Percentiles rank a stretch among this genome's conserved stretches.
Conservation (phyloP, 2,888 invertebrate species). For the Macrosoma leucophasiata region DNA sequence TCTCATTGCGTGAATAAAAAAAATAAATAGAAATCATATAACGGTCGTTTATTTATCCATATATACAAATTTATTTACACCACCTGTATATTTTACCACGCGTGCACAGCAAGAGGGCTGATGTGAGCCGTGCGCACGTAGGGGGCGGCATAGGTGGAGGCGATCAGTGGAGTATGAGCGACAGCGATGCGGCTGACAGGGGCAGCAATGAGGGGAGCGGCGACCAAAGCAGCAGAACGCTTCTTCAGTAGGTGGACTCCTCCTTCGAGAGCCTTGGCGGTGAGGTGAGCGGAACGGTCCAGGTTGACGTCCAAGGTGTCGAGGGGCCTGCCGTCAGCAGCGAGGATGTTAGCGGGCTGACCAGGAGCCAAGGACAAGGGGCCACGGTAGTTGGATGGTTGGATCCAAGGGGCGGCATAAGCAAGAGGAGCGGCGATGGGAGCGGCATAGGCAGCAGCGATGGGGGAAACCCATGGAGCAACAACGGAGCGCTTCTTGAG, state of each 20-base stretch:
- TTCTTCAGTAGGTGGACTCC: conserved; percentile 46
- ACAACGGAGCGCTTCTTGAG: conserved; percentile 44
- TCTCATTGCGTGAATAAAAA: too few species aligned
- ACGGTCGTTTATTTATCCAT: too few species aligned
- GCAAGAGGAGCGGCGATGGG: conserved; percentile 20
- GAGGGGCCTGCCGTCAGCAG: conserved; percentile 59
- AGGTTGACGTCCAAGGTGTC: conserved; percentile 64
- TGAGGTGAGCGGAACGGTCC: conserved; percentile 60
- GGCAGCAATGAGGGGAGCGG: too few species aligned
- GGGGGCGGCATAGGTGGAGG: conserved; percentile 25
- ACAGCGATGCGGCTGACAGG: conserved; percentile 29
- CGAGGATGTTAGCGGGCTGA: conserved; percentile 61
- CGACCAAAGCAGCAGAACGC: conserved; percentile 35
- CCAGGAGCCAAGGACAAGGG: conserved; percentile 62
- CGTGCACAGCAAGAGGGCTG: conserved; percentile 38
- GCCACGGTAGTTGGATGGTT: conserved; percentile 41
- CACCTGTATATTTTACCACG: too few species aligned
- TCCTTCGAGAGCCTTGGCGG: conserved; percentile 50
- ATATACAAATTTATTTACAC: too few species aligned
- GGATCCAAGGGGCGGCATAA: conserved; percentile 31
- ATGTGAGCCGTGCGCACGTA: conserved; percentile 27
- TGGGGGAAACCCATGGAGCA: conserved; percentile 39
- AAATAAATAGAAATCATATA: too few species aligned
- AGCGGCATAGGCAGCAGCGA: conserved; percentile 22
- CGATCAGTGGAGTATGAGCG: conserved; percentile 32